Evolutionary conservation across 2,113 vertebrate genomes (phyloP).

Genomic region (Pithys albifrons): DNA sequence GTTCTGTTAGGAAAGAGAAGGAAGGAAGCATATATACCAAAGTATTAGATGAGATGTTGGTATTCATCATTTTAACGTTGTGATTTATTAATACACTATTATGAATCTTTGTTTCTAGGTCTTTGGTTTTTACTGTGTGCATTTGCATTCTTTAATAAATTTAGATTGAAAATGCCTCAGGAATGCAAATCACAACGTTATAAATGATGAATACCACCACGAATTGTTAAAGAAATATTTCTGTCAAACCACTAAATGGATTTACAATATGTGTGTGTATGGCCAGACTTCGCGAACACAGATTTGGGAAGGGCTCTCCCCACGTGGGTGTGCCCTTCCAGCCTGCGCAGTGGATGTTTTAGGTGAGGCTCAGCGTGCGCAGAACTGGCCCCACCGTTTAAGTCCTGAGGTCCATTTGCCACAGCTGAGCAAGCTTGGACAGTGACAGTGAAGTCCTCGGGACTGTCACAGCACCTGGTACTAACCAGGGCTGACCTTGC

Average conservation of each 20-base stretch:
- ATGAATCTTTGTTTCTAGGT: neutral
- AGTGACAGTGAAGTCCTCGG: no score
- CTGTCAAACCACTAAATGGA: neutral
- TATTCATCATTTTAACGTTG: no score
- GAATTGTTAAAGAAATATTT: neutral
- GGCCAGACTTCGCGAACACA: no score
- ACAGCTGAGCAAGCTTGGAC: no score
- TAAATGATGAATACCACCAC: neutral
- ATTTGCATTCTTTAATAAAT: conserved; percentile 29
- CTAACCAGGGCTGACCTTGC: no score
- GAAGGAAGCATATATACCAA: neutral
- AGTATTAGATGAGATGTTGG: neutral
- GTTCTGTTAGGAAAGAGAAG: neutral
- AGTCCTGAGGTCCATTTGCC: no score
- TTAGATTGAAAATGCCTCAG: neutral
- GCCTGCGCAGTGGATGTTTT: no score
- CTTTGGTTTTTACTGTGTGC: neutral
- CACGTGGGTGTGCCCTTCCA: no score
- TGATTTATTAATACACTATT: neutral
- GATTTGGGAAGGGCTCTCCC: no score
- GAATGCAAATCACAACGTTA: neutral
- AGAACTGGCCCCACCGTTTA: no score
- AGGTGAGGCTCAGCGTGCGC: no score
- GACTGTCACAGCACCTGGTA: no score
- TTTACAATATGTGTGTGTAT: neutral